Evolutionary conservation across 2,113 vertebrate species (phyloP), one percentile per base, ranked within the genome.

Genomic region (Varanus salvator): DNA sequence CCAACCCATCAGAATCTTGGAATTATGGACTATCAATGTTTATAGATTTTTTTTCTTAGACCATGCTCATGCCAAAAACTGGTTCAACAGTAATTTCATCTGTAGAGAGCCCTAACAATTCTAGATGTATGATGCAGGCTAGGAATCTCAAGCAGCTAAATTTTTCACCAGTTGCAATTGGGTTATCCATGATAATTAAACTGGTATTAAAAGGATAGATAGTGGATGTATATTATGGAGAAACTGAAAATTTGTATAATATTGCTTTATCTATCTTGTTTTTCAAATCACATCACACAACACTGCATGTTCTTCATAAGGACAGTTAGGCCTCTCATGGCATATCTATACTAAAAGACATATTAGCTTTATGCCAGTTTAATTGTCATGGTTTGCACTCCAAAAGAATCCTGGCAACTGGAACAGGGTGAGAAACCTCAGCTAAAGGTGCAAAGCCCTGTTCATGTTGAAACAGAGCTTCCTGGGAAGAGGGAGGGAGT

Each of bases 231-330:
- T 44, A 82, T 34, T 82, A 15, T 0, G 0, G 31, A 95, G 77
- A 94, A 85, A 76, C 44, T 80, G 94, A 91, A 89, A 92, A 44
- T 17, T 66, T 38, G 14, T 50, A 1, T 31, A 21, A 54, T 57
- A n/a, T 52, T 64, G 21, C 12, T 60, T n/a, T 0, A 29, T 44
- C 17, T 17, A 31, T 69, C 12, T 80, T 60, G 48, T 3, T 54
- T 57, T 14, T 60, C 75, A 71, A 19, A 93, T 44, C 15, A 57
- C 1, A 0, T 60, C 64, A 25, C 0, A 0, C 29, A 44, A 87
- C 14, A 77, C 6, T 54, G 11, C 6, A 89, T 64, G 91, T 69
- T 27, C 12, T 90, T 72, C 71, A 60, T 0, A 38, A 78, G 66
- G 6, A 23, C 19, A 44, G 1, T 54, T 80, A 1, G 17, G 34